Base-by-base conservation (phyloP, 1,140 invertebrate genomes). In the Drosophila simulans region DNA sequence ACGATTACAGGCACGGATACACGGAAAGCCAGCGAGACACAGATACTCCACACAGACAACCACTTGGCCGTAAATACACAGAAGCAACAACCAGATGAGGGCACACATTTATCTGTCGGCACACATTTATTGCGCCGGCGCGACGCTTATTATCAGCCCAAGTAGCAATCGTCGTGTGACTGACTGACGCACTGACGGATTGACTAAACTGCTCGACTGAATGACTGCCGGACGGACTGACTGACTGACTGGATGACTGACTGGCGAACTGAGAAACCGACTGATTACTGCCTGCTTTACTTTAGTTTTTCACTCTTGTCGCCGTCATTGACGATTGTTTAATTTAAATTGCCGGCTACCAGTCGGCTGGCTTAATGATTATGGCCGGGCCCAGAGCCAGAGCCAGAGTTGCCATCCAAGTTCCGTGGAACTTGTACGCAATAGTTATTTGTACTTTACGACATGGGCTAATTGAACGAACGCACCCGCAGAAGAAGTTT, bases 111-210 rank as follows among this genome's bases (percentile, higher is more conserved):
- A 51, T 75, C 76, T 72, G 83, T 60, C 70, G 77, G 76, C 84
- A 84, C 80, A 89, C 84, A 89, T 83, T 89, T 89, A 89, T 89
- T 89, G 84, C 84, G 84, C 85, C 85, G 84, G 84, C 84, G 84
- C 84, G 72, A 80, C 84, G 84, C 80, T 82, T 75, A 89, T 74
- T 89, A 89, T 89, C 83, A 88, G 71, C 80, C 35, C 75, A 76
- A 75, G 71, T 74, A 70, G 66, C 66, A 48, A 27, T 58, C 72
- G 70, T 89, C 83, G 83, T 88, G 84, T 79, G 82, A 72, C 65
- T 86, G 72, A 40, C 82, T 55, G 79, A 48, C 27, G 46, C 22
- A 27, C 46, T 48, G 46, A 15, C 73, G 53, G 79, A 82, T 51
- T 59, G 55, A 37, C 77, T 48, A 42, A 42, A 27, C 31, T 39